These are phyloP conservation scores for Rhagium mordax DNA, from an alignment of 2,888 invertebrate genomes.

Conservation along the genomic window DNA sequence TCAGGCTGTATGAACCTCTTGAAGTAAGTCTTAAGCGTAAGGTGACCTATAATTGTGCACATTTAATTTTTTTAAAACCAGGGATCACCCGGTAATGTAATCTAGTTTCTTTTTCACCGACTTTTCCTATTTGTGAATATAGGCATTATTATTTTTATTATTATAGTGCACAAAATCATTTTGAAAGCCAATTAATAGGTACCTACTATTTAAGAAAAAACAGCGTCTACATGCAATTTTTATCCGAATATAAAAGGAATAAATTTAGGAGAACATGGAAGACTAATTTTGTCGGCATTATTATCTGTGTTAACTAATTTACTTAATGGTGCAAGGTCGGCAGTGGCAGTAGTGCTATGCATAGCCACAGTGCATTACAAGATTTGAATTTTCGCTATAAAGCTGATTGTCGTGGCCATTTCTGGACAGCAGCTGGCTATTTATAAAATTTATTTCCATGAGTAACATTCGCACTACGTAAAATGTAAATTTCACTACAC, in stretches of 20 bases:
- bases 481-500: not conserved
- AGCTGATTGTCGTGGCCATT: not conserved
- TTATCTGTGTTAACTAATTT: not conserved
- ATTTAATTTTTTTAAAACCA: too few relatives aligned
- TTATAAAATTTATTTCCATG: not conserved
- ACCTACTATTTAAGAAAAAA: too few relatives aligned
- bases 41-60: too few relatives aligned
- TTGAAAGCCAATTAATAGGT: too few relatives aligned
- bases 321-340: not conserved
- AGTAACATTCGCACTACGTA: not conserved
- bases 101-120: too few relatives aligned
- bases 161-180: too few relatives aligned
- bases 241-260: not conserved
- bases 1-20: too few relatives aligned
- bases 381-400: not conserved
- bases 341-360: not conserved
- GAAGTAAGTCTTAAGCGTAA: too few relatives aligned
- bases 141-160: too few relatives aligned
- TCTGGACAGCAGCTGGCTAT: not conserved
- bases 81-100: too few relatives aligned
- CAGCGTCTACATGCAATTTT: not conserved
- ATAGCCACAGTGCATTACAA: not conserved
- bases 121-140: too few relatives aligned
- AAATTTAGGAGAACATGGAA: not conserved
- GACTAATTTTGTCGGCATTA: not conserved